phyloP scores from a whole-genome alignment of 2,888 invertebrate genomes.

The Ametastegia equiseti region DNA sequence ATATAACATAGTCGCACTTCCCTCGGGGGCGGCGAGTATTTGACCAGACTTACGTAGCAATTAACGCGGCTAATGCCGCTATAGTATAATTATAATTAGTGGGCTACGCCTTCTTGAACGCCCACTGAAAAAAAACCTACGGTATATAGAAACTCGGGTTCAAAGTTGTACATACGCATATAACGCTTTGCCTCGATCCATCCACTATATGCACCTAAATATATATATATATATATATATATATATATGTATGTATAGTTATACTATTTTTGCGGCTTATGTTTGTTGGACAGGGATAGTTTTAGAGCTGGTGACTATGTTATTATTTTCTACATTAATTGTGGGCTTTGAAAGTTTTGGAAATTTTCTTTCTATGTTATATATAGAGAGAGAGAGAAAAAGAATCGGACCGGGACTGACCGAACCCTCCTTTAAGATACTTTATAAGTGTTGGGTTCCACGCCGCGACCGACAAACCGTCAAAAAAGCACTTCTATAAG shows the following conservation, averaged over 20 bases:
- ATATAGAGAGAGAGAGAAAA: too few species aligned
- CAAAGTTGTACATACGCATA: background rate
- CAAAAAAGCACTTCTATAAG: slow-evolving; percentile 22
- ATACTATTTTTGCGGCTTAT: slow-evolving; percentile 33
- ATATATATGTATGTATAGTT: background rate
- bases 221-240: background rate
- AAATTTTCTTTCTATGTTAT: slow-evolving; percentile 29
- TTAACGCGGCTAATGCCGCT: slow-evolving; percentile 74
- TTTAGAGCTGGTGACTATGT: slow-evolving; percentile 44
- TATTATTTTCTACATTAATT: slow-evolving; percentile 50
- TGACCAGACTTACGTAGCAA: slow-evolving; percentile 73
- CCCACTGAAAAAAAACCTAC: slow-evolving; percentile 63
- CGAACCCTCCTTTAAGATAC: background rate
- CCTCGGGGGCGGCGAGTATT: slow-evolving; percentile 67
- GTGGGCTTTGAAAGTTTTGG: slow-evolving; percentile 32
- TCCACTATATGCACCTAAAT: background rate
- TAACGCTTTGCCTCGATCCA: background rate
- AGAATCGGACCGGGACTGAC: slow-evolving; percentile 31
- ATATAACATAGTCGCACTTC: slow-evolving; percentile 10
- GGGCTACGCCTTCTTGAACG: slow-evolving; percentile 73
- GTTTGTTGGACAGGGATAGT: slow-evolving; percentile 22
- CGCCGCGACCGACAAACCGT: slow-evolving; percentile 13
- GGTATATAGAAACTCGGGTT: background rate
- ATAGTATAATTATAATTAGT: slow-evolving; percentile 75
- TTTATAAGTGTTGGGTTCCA: slow-evolving; percentile 35